Percentiles rank a stretch among this genome's conserved stretches.
Conservation (phyloP, 2,888 invertebrate genomes). For the Papilio protenor region DNA sequence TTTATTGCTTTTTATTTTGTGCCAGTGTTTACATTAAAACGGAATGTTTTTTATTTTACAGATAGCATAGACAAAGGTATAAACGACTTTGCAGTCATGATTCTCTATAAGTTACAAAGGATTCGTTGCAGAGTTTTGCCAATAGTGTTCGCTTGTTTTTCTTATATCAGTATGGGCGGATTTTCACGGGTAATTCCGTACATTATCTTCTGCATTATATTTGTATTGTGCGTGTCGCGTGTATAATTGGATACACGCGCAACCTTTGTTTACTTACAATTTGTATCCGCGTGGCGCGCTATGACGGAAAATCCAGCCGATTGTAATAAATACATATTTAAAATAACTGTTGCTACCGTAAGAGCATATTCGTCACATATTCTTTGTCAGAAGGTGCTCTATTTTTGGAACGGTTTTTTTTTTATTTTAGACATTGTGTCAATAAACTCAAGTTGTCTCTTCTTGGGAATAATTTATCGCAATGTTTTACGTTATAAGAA, state of each 20-base stretch:
- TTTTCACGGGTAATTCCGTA: background rate
- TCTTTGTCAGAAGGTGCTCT: no score
- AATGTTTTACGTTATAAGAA: no score
- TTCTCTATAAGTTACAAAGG: background rate
- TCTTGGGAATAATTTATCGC: no score
- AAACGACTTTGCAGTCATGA: background rate
- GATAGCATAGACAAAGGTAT: background rate
- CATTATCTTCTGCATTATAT: background rate
- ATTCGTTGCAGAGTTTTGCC: background rate
- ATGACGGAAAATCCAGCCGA: background rate
- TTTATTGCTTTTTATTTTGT: background rate
- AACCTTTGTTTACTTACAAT: constrained; percentile 11
- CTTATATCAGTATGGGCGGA: no score
- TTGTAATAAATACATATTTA: background rate
- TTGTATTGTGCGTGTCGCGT: background rate
- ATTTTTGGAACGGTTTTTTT: no score
- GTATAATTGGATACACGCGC: background rate
- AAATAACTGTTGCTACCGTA: no score
- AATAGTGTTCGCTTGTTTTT: background rate
- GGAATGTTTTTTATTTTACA: background rate
- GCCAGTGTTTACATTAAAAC: constrained; percentile 19
- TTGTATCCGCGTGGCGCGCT: background rate
- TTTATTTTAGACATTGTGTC: no score
- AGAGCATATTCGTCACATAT: no score
- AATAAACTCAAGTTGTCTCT: no score